Evolutionary conservation across 2,797 vertebrate genomes (phyloP).

Genomic region (Rhinophrynus dorsalis): DNA sequence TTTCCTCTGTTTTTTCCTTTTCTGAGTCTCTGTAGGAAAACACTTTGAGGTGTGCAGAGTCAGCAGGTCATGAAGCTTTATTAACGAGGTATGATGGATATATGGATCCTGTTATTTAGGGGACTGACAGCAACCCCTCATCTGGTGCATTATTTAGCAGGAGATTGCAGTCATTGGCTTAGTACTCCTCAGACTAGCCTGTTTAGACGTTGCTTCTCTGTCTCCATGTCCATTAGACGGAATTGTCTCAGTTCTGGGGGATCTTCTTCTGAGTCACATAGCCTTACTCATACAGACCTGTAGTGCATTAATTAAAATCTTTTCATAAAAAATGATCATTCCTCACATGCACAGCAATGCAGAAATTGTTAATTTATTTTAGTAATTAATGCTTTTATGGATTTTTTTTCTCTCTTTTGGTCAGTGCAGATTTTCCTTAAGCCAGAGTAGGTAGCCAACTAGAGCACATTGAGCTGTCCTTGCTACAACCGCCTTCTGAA

Average conservation of each 20-base stretch:
- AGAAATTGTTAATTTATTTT: no score
- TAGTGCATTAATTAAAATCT: no score
- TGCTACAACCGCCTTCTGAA: no score
- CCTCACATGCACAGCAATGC: no score
- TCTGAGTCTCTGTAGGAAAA: conserved; percentile 4
- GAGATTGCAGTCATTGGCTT: conserved; percentile 1
- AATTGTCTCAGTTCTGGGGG: conserved; percentile 11
- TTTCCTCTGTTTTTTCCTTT: neutral
- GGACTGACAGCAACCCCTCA: conserved; percentile 2
- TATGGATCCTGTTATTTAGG: neutral
- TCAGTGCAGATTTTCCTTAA: no score
- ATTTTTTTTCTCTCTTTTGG: no score
- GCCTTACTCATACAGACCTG: no score
- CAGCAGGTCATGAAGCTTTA: conserved; percentile 19
- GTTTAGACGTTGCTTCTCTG: neutral
- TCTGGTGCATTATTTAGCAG: conserved; percentile 32
- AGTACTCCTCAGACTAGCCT: conserved; percentile 12
- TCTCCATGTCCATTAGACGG: conserved; percentile 1
- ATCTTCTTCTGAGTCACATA: no score
- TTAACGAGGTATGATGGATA: conserved; percentile 25
- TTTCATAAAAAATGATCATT: no score
- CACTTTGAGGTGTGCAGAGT: conserved; percentile 32
- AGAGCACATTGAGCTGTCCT: no score
- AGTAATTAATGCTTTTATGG: no score
- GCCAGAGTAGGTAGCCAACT: no score